These are phyloP conservation scores for Drosophila leontia DNA, from an alignment of 1,140 invertebrate genomes.

Conservation along the genomic window DNA sequence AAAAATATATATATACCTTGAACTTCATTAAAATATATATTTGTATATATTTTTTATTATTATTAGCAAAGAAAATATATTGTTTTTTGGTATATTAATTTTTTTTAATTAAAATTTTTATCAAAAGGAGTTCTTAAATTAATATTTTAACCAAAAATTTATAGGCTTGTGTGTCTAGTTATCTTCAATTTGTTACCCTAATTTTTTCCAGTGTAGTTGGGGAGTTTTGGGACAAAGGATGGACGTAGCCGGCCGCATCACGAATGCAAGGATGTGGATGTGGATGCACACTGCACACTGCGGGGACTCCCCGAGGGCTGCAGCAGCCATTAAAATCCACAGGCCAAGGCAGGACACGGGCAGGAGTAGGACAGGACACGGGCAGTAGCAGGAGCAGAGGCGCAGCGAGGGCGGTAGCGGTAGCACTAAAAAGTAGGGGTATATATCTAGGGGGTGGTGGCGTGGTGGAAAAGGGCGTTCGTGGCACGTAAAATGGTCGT, in stretches of 20 bases:
- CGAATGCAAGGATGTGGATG: slow-evolving; percentile 70
- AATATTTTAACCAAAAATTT: too few relatives aligned
- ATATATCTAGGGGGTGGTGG: not conserved
- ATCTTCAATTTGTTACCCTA: too few relatives aligned
- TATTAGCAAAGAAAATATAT: too few relatives aligned
- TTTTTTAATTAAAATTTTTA: too few relatives aligned
- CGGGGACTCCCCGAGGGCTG: slow-evolving; percentile 78
- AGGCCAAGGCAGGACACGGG: slow-evolving; percentile 40
- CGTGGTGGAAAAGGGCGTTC: slow-evolving; percentile 13
- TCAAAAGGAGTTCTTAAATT: not conserved
- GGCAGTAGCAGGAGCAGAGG: not conserved
- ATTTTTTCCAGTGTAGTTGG: not conserved
- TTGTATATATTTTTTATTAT: too few relatives aligned
- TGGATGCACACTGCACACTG: slow-evolving; percentile 41
- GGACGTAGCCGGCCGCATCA: slow-evolving; percentile 64
- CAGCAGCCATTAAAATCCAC: slow-evolving; percentile 80
- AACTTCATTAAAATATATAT: too few relatives aligned
- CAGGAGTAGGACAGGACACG: not conserved
- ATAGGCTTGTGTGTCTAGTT: fast-evolving
- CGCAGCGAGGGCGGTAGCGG: not conserved
- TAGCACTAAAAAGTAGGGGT: slow-evolving; percentile 6
- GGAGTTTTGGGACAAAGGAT: slow-evolving; percentile 22
- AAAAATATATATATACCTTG: too few relatives aligned
- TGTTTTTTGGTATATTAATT: too few relatives aligned
- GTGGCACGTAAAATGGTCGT: slow-evolving; percentile 62